A percentile compares a stretch with the other conserved stretches of the same genome.
Conservation (phyloP, 2,113 vertebrate species). For the Gallinago media region DNA sequence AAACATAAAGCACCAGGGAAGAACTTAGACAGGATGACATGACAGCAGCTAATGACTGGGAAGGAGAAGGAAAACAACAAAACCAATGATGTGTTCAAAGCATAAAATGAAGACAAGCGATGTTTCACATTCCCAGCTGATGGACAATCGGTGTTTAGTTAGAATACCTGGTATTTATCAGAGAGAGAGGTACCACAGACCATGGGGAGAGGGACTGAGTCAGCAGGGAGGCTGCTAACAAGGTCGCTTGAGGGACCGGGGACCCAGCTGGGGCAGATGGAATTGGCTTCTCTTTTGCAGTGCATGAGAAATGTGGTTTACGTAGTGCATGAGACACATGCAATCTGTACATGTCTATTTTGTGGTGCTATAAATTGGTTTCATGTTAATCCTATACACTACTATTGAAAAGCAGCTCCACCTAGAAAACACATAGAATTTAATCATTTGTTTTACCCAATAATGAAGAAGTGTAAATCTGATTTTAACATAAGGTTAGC, state of each 20-base stretch:
- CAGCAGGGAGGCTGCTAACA: background rate
- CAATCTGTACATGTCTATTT: rapidly evolving
- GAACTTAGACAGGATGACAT: background rate
- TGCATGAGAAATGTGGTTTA: background rate
- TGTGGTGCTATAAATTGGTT: background rate
- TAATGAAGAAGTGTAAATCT: background rate
- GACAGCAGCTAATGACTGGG: slow-evolving; percentile 9
- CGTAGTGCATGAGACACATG: background rate
- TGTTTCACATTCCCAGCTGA: background rate
- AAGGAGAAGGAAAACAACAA: background rate
- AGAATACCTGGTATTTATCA: background rate
- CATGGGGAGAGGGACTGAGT: background rate
- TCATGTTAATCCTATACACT: background rate
- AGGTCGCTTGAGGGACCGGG: background rate
- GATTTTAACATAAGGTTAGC: background rate
- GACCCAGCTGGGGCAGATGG: background rate
- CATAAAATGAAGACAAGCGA: slow-evolving; percentile 4
- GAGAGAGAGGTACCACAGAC: background rate
- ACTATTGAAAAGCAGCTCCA: background rate
- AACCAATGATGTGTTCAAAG: background rate
- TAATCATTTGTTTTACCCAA: background rate
- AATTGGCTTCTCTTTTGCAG: background rate
- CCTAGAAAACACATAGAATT: background rate
- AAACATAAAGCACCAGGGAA: slow-evolving; percentile 20
- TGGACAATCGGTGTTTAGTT: background rate